Evolutionary conservation across 2,888 invertebrate species (phyloP), one percentile per base, ranked within the genome.

Genomic region (Cryptus viduatorius): DNA sequence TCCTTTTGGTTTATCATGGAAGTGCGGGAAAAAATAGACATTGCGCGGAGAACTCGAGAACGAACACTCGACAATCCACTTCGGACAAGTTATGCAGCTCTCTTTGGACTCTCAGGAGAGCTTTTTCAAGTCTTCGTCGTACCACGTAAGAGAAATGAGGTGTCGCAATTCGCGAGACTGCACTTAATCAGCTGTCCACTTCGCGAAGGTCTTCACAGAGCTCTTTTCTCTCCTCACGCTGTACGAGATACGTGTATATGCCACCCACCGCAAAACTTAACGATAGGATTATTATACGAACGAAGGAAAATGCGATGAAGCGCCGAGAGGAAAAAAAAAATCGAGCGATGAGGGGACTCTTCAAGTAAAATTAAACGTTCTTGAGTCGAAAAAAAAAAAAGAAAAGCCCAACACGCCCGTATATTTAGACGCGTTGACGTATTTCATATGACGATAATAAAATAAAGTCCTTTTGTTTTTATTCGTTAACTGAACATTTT

Each of bases 161-260:
- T 83, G 79, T 83, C 83, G 78, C 68, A 68, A 83, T 61, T 69
- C 42, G 61, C 69, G 79, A 79, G 83, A 79, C 79, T 83, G 69
- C 73, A 79, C 75, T 83, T 79, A 79, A 83, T 83, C 83, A 79
- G 79, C 83, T 75, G 83, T 83, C 79, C 83, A 79, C 83, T 83
- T 83, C 48, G 50, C 79, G 53, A 75, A 82, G 44, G 48, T 69
- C 24, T 24, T 31, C 67, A 10, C n/a, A 12, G 42, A 4, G 31
- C 14, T 75, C 56, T 73, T 67, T 78, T 73, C n/a, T 64, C 75
- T 24, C 4, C 59, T 59, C 59, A 7, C 46, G 37, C 29, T 31
- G 19, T 50, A 73, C 69, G 59, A 73, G 78, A 59, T 59, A 16
- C 64, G 37, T 37, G 42, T 65, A 65, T 16, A 8, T 31, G 37